Evolutionary conservation across 2,113 vertebrate species (phyloP).

Genomic region (Alethe castanea): DNA sequence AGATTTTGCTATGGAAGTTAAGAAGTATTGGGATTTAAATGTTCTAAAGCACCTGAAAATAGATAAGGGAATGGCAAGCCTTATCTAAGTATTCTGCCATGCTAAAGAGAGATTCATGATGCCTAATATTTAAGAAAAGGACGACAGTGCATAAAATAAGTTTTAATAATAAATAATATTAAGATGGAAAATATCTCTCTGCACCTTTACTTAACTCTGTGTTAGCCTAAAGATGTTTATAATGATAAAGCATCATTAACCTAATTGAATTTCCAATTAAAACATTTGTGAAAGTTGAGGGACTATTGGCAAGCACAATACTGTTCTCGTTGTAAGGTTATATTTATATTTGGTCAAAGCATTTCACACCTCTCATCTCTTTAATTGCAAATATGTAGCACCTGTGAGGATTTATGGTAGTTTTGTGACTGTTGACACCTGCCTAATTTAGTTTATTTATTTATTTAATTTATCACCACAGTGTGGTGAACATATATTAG

Average conservation of each 20-base stretch:
- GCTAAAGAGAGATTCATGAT: not conserved
- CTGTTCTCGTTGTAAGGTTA: not conserved
- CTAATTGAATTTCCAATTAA: not conserved
- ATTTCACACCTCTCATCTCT: not conserved
- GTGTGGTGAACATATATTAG: not conserved
- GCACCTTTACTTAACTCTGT: not conserved
- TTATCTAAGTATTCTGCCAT: not conserved
- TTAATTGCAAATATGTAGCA: not conserved
- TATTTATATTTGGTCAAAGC: not conserved
- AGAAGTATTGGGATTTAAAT: not conserved
- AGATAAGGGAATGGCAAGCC: not conserved
- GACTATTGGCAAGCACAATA: not conserved
- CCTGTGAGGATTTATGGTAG: not conserved
- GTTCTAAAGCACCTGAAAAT: not conserved
- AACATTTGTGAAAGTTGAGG: not conserved
- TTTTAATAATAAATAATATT: not conserved
- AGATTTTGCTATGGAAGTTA: not conserved
- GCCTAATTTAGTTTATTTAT: not conserved
- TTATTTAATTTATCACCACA: not conserved
- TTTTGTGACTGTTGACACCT: not conserved
- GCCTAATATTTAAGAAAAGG: not conserved
- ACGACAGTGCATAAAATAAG: not conserved
- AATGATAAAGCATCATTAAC: not conserved
- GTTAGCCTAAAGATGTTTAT: not conserved
- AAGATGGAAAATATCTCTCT: not conserved